Evolutionary conservation across 1,140 invertebrate species (phyloP), one percentile per base, ranked within the genome.

Genomic region (Tetragnatha versicolor): DNA sequence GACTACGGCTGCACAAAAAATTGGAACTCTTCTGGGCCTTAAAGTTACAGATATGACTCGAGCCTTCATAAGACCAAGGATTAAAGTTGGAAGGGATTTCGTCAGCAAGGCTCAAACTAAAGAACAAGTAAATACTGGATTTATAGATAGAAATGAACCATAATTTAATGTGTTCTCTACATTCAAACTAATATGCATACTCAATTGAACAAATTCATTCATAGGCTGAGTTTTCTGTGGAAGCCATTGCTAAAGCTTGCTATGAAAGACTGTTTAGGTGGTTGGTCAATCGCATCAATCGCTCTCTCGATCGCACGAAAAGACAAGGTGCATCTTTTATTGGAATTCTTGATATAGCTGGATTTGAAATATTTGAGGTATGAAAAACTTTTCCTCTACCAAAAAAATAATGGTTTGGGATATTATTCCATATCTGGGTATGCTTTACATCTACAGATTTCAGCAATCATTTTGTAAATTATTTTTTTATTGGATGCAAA

Each of bases 61-160:
- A 85, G 97, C 97, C 9, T 98, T 99, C 88, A 88, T 99, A 2
- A 96, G 95, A 84, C 98, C 98, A 0, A 90, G 94, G 82, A 97
- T 99, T 82, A 99, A 99, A 88, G 98, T 99, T 2, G 98, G 98
- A 29, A 90, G 98, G 76, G 98, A 99, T 85, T 96, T 94, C 85
- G 97, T 99, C 1, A 98, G 95, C 10, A 99, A 99, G 88, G 95
- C 97, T 29, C 98, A 99, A 87, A 99, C 96, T 7, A 99, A 99
- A 87, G 98, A 99, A 85, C 98, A 99, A 87, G 80, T 81, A 70
- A 72, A 53, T 53, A 1, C 12, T 22, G 20, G 14, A 17, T 42
- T 27, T 17, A 42, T 3, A 31, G 27, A 42, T 45, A 22, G 3
- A 42, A 7, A 9, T n/a, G n/a, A n/a, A n/a, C n/a, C n/a, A n/a